phyloP scores from a whole-genome alignment of 2,888 invertebrate genomes.

The Brachynemurus nebulosus region DNA sequence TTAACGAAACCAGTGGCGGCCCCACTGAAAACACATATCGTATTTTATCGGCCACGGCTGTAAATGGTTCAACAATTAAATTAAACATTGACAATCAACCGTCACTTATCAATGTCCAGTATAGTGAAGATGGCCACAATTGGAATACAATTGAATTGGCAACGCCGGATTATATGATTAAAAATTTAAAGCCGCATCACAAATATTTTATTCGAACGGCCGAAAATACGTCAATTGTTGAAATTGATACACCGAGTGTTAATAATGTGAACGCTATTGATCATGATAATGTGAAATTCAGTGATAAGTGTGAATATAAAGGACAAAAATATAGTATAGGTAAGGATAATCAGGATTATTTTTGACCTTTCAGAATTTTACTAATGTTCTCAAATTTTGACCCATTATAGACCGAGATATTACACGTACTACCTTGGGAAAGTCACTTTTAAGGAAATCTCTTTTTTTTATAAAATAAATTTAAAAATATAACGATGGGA shows the following conservation, averaged over 20 bases:
- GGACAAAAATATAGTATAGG: slow-evolving; percentile 20
- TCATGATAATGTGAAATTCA: too few species aligned
- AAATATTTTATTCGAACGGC: slow-evolving; percentile 6
- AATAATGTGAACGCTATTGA: neutral
- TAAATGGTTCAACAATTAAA: slow-evolving; percentile 30
- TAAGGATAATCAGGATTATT: slow-evolving; percentile 73
- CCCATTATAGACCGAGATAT: too few species aligned
- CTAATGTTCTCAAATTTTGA: too few species aligned
- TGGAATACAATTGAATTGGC: slow-evolving; percentile 33
- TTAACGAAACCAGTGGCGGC: slow-evolving; percentile 42
- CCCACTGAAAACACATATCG: slow-evolving; percentile 20
- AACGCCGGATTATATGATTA: slow-evolving; percentile 16
- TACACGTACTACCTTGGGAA: too few species aligned
- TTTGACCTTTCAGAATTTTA: slow-evolving; percentile 65
- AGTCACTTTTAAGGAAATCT: too few species aligned
- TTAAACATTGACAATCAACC: slow-evolving; percentile 29
- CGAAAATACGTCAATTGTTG: neutral
- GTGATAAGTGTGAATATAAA: slow-evolving; percentile 7
- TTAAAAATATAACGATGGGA: too few species aligned
- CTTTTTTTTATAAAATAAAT: too few species aligned
- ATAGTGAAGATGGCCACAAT: slow-evolving; percentile 30
- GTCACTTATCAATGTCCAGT: slow-evolving; percentile 28
- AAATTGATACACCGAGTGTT: neutral
- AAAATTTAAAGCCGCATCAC: neutral
- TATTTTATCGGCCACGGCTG: slow-evolving; percentile 24